These are phyloP conservation scores for Yasuhikotakia modesta DNA, from an alignment of 2,797 vertebrate species.

Conservation along the genomic window DNA sequence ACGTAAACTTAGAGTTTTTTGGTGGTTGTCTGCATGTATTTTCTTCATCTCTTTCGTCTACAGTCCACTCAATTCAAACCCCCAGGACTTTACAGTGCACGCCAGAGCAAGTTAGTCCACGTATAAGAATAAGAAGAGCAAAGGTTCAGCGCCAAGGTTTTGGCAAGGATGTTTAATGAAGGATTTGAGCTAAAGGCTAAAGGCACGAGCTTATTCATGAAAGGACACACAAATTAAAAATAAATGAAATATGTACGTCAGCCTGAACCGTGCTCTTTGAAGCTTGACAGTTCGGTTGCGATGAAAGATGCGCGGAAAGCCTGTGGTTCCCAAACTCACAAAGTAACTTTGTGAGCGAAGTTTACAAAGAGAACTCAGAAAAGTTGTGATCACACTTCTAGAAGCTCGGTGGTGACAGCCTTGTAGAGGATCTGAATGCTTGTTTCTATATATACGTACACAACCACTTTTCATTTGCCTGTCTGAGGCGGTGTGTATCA, in stretches of 20 bases:
- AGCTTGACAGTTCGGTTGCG: not conserved
- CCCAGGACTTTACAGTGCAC: not conserved
- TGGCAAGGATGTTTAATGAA: not conserved
- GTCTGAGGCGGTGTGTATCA: slow-evolving; percentile 46
- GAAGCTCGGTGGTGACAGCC: slow-evolving; percentile 11
- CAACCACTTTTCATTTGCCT: slow-evolving; percentile 32
- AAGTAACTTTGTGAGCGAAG: slow-evolving; percentile 10
- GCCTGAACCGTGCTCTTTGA: not conserved
- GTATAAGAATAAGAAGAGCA: not conserved
- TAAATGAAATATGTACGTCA: not conserved
- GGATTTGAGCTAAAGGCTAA: not conserved
- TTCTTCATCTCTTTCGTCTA: not conserved
- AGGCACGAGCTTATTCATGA: not conserved
- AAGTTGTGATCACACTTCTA: slow-evolving; percentile 25
- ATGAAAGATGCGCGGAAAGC: not conserved
- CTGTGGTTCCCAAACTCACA: slow-evolving; percentile 23
- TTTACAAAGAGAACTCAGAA: slow-evolving; percentile 23
- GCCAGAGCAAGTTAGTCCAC: not conserved
- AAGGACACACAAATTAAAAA: slow-evolving; percentile 18
- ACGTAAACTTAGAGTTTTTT: not conserved
- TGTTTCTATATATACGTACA: slow-evolving; percentile 53
- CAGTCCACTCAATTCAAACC: slow-evolving; percentile 9
- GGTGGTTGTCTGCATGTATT: not conserved
- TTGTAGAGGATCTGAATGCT: slow-evolving; percentile 37
- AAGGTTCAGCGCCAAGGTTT: not conserved